phyloP scores from a whole-genome alignment of 1,140 invertebrate genomes.

The Drosophila serrata region DNA sequence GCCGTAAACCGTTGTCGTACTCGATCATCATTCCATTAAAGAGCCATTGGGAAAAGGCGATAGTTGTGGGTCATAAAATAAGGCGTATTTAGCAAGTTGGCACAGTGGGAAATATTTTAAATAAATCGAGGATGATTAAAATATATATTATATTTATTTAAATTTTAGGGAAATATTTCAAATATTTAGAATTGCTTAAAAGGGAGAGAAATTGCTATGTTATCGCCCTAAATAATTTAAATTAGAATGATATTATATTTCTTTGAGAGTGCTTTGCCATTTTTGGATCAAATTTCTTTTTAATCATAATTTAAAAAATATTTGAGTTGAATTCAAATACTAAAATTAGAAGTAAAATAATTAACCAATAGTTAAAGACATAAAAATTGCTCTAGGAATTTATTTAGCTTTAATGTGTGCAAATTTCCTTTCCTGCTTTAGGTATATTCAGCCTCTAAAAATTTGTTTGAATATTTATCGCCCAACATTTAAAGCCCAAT shows the following conservation, averaged over 20 bases:
- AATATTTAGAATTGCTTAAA: background rate
- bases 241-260: background rate
- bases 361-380: no score
- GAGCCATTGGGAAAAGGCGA: conserved; percentile 49
- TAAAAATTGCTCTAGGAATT: no score
- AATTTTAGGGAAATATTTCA: background rate
- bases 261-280: no score
- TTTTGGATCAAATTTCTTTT: no score
- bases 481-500: background rate
- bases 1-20: conserved; percentile 41
- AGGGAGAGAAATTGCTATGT: rapidly evolving
- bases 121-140: background rate
- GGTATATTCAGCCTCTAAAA: background rate
- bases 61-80: conserved; percentile 61
- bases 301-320: no score
- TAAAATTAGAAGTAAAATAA: no score
- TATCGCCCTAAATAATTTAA: background rate
- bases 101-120: conserved; percentile 1
- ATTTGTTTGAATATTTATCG: background rate
- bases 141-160: background rate
- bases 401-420: background rate
- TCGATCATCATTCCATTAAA: conserved; percentile 64
- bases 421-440: background rate
- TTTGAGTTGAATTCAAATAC: no score
- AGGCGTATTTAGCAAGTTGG: background rate